A percentile compares a stretch with the other conserved stretches of the same genome.
Conservation (phyloP, 1,140 invertebrate genomes). For the Sitobion miscanthi region DNA sequence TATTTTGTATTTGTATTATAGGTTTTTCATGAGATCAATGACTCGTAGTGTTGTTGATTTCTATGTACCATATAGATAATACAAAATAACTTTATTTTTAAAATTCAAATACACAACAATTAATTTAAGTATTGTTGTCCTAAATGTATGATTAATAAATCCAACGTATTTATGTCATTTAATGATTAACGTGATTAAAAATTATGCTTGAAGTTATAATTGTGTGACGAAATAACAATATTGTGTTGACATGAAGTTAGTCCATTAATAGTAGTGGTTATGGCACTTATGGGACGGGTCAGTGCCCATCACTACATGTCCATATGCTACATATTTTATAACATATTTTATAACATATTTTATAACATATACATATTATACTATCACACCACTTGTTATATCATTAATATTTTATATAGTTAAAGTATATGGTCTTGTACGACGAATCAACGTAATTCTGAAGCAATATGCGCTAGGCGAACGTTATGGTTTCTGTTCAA, state of each 20-base stretch:
- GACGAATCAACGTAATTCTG: not conserved
- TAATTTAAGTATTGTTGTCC: not conserved
- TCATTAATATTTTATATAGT: constrained; percentile 10
- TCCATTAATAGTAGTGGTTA: not conserved
- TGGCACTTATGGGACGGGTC: not conserved
- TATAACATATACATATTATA: not conserved
- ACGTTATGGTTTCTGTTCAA: not conserved
- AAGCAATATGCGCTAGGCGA: not conserved
- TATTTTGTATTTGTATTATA: not conserved
- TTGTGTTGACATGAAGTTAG: not conserved
- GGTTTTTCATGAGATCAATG: not conserved
- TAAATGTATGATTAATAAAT: not conserved
- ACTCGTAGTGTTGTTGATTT: too few species aligned
- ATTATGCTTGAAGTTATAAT: not conserved
- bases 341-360: too few species aligned
- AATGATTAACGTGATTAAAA: not conserved
- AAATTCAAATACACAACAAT: not conserved
- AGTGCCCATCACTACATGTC: not conserved
- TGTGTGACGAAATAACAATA: not conserved
- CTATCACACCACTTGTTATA: not conserved
- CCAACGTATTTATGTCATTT: too few species aligned
- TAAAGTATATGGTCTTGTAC: not conserved
- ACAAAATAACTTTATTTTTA: too few species aligned
- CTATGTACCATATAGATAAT: too few species aligned
- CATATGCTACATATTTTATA: not conserved